Percentiles rank a stretch among this genome's conserved stretches.
Evolutionary conservation across 2,888 invertebrate genomes (phyloP).

Genomic region (Dichetophora obliterata): DNA sequence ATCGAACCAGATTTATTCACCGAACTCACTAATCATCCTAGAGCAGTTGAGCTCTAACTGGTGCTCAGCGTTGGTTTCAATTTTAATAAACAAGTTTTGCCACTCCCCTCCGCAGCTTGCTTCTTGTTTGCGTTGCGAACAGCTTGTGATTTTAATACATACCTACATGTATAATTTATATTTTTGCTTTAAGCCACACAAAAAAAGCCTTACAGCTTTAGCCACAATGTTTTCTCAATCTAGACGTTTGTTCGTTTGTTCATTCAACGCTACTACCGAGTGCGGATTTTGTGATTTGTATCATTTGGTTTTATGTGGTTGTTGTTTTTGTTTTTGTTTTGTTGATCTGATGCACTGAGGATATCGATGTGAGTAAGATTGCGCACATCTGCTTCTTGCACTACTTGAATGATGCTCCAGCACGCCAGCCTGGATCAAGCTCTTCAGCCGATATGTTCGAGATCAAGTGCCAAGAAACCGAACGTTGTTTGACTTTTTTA

Average conservation of each 20-base stretch:
- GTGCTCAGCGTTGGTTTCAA: conserved; percentile 7
- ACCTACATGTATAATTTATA: conserved; percentile 39
- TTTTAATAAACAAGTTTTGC: background rate
- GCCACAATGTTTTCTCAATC: background rate
- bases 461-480: background rate
- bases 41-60: conserved; percentile 25
- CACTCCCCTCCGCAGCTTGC: background rate
- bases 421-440: conserved; percentile 19
- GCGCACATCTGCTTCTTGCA: conserved; percentile 41
- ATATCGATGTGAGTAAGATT: conserved; percentile 33
- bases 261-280: background rate
- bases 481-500: background rate
- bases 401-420: conserved; percentile 37
- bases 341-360: conserved; percentile 25
- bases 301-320: conserved; percentile 53
- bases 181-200: conserved; percentile 62
- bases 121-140: conserved; percentile 9
- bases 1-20: conserved; percentile 54
- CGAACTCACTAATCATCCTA: conserved; percentile 62
- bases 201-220: conserved; percentile 34
- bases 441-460: background rate
- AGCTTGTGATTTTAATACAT: conserved; percentile 9
- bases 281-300: conserved; percentile 58
- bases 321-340: conserved; percentile 26
- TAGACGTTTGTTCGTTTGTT: background rate